Evolutionary conservation across 1,140 invertebrate genomes (phyloP), one percentile per base, ranked within the genome.

Genomic region (Ptiloglossa arizonensis): DNA sequence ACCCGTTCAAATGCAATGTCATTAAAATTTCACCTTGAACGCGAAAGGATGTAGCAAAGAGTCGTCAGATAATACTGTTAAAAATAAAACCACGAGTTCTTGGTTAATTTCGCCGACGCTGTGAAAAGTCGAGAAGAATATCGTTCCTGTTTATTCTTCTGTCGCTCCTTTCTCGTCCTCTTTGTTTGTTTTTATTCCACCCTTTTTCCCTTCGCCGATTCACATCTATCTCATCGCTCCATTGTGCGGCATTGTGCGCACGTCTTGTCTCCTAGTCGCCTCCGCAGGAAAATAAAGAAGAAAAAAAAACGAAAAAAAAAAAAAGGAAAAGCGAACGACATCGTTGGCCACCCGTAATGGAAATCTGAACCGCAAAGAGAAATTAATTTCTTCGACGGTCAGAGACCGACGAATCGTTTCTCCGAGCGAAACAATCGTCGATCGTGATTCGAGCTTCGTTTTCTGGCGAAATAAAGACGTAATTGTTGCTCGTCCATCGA

Each of bases 321-420:
- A 29, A 66, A n/a, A 2, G 11, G 32, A 22, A 15, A 13, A 5
- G 3, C 44, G 24, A 22, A 32, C 29, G 46, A 35, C 52, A 3
- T 17, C 17, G 41, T 48, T 38, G 15, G 48, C 2, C 50, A 6
- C 24, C 27, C 19, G 17, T 67, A 74, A 74, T 79, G 62, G 77
- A 74, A 79, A 79, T 74, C 19, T 13, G 62, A 59, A 74, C 70
- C 52, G 70, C 70, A 54, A 74, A 79, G 41, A 32, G 52, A 74
- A 59, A 79, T 79, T 79, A 60, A 79, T 79, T 74, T 67, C 35
- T 35, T 52, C 54, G 24, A 41, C 17, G 27, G 44, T 59, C 52
- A 48, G 24, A 17, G 56, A 15, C 50, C 54, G 44, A 29, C 19
- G 56, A 59, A 69, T 50, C 24, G 44, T 59, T 24, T 8, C 64